Conservation (phyloP, 2,797 vertebrate species). For the Aeoliscus strigatus region DNA sequence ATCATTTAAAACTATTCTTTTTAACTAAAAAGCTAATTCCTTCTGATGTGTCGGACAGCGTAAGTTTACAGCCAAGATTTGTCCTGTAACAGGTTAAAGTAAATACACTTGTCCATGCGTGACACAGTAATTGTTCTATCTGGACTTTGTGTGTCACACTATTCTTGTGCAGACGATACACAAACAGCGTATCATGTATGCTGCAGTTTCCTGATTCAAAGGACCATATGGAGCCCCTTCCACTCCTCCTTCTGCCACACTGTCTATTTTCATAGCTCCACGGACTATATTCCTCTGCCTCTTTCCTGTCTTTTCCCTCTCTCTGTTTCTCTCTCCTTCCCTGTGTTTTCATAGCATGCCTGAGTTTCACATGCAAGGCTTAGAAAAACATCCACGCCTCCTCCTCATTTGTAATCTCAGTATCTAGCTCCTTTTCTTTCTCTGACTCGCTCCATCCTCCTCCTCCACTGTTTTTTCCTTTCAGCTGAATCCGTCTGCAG, state of each 20-base stretch:
- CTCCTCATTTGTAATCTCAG: conserved; percentile 11
- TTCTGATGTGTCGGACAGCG: too few relatives aligned
- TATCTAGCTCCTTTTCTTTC: conserved; percentile 6
- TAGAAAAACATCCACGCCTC: conserved; percentile 13
- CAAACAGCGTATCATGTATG: not conserved
- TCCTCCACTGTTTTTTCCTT: not conserved
- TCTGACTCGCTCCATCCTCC: conserved; percentile 7
- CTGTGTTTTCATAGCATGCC: conserved; percentile 22
- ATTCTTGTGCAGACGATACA: not conserved
- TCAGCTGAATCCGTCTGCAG: too few relatives aligned
- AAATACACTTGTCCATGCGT: too few relatives aligned
- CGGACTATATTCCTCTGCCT: conserved; percentile 20
- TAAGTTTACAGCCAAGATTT: too few relatives aligned
- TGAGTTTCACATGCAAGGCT: conserved; percentile 20
- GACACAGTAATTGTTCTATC: too few relatives aligned
- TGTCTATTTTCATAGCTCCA: conserved; percentile 34
- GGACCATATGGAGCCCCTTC: conserved; percentile 1
- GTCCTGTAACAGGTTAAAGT: too few relatives aligned
- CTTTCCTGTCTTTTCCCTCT: conserved; percentile 20
- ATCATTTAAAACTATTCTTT: too few relatives aligned
- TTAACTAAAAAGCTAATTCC: too few relatives aligned
- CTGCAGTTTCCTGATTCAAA: conserved; percentile 4
- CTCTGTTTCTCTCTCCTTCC: conserved; percentile 7
- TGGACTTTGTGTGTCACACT: too few relatives aligned
- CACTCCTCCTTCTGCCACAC: conserved; percentile 15